phyloP scores from a whole-genome alignment of 2,888 invertebrate genomes.

The Epiblema foenella region DNA sequence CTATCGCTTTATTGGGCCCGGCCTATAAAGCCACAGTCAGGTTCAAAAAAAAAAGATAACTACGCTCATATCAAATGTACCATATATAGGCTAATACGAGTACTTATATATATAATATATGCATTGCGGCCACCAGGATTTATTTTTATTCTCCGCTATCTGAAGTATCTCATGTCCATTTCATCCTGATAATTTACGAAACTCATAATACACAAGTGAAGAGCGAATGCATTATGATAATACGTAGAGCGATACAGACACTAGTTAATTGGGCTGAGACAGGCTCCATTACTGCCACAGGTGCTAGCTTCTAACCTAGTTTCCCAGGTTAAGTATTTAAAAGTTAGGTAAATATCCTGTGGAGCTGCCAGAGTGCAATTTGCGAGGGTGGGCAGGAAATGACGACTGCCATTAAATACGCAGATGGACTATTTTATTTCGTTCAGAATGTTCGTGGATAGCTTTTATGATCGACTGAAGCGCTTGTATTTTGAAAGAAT shows the following conservation, averaged over 20 bases:
- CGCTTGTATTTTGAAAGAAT: conserved; percentile 23
- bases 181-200: neutral
- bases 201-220: conserved; percentile 20
- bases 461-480: conserved; percentile 21
- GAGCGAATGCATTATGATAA: conserved; percentile 9
- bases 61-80: no score
- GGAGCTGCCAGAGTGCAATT: conserved; percentile 50
- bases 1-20: no score
- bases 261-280: conserved; percentile 35
- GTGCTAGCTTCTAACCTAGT: conserved; percentile 69
- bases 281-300: conserved; percentile 60
- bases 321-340: conserved; percentile 63
- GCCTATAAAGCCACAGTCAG: no score
- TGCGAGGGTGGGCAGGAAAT: conserved; percentile 23
- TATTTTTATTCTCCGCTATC: no score
- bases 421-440: conserved; percentile 33
- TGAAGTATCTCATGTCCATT: neutral
- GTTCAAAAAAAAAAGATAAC: no score
- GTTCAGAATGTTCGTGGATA: conserved; percentile 15
- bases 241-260: conserved; percentile 11
- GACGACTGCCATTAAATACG: conserved; percentile 32
- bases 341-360: conserved; percentile 66
- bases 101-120: no score
- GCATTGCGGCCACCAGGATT: no score
- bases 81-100: no score